Evolutionary conservation across 2,113 vertebrate species (phyloP).

Genomic region (pig (Sus scrofa)): T2T-Sscrofa CM000823.6:52134001-52134500

Average conservation of each 20-base stretch:
- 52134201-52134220: background rate
- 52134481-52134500: slow-evolving; percentile 92
- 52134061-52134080: slow-evolving; percentile 41
- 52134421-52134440: slow-evolving; percentile 80
- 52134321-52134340: background rate
- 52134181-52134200: fast-evolving
- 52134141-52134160: background rate
- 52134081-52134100: background rate
- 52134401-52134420: slow-evolving; percentile 74
- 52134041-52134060: slow-evolving; percentile 57
- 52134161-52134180: background rate
- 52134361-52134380: background rate
- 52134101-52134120: background rate
- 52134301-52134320: background rate
- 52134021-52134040: slow-evolving; percentile 63
- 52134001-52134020: slow-evolving; percentile 87
- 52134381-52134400: slow-evolving; percentile 1
- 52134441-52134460: slow-evolving; percentile 88
- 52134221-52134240: background rate
- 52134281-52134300: background rate
- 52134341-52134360: background rate
- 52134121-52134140: background rate
- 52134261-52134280: background rate
- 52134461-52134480: slow-evolving; percentile 90
- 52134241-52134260: background rate